Conservation (phyloP, 2,888 invertebrate species). For the Teinopalpus imperialis region DNA sequence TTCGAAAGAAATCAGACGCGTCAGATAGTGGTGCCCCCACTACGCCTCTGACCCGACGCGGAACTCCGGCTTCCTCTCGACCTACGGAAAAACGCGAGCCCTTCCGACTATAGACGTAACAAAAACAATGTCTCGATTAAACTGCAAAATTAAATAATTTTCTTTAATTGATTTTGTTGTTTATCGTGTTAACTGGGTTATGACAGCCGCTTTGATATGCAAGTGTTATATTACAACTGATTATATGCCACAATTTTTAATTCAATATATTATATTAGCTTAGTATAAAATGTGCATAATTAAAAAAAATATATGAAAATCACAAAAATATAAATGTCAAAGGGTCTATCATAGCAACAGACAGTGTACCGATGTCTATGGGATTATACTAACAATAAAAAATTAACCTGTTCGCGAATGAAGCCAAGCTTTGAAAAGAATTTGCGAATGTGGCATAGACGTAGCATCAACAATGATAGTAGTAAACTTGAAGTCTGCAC, state of each 20-base stretch:
- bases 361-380: conserved; percentile 53
- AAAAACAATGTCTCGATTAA: conserved; percentile 27
- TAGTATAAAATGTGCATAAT: conserved; percentile 39
- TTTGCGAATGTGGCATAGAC: conserved; percentile 75
- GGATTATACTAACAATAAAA: conserved; percentile 63
- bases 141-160: conserved; percentile 27
- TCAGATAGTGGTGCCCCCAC: conserved; percentile 83
- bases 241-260: conserved; percentile 33
- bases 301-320: conserved; percentile 31
- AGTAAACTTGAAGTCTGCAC: conserved; percentile 81
- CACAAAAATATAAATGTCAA: conserved; percentile 34
- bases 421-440: conserved; percentile 73
- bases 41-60: conserved; percentile 64
- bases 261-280: conserved; percentile 36
- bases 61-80: conserved; percentile 63
- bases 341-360: conserved; percentile 54
- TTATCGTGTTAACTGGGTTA: conserved; percentile 34
- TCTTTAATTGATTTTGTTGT: conserved; percentile 25
- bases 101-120: conserved; percentile 85
- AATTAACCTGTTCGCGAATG: conserved; percentile 74
- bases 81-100: conserved; percentile 85
- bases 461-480: conserved; percentile 62
- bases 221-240: conserved; percentile 29
- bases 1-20: conserved; percentile 86
- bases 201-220: conserved; percentile 52